Evolutionary conservation across 2,888 invertebrate genomes (phyloP), one percentile per base, ranked within the genome.

Genomic region (Gandaritis pyraliata): DNA sequence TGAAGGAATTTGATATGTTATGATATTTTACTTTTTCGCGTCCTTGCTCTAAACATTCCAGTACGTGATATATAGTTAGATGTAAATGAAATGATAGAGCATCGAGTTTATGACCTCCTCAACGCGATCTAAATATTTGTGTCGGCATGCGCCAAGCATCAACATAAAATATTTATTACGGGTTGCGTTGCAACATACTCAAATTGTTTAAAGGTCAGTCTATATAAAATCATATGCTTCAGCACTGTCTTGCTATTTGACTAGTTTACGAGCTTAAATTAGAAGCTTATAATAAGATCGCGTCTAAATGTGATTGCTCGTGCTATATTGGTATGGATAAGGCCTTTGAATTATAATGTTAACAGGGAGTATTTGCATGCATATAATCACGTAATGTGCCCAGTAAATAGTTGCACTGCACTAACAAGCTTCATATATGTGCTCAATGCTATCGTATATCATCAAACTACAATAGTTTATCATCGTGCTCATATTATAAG

Each of bases 81-180:
- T 30, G 29, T 51, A 43, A 43, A 43, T 36, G 46, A 54, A 56
- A 56, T 48, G 48, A 43, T 18, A 41, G 30, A 49, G 2, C 30
- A 16, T 50, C 6, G 33, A 15, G 30, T 63, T 56, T 59, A 64
- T 53, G 49, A 53, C 59, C 48, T 64, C 52, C 55, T 58, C 45
- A 39, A 38, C 8, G 53, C 56, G 43, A 47, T 55, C 12, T 52
- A 48, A 47, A 48, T 61, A 52, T 52, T 52, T 53, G 43, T 38
- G 41, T 50, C 45, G 48, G 46, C 43, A 29, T 49, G 33, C 33
- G 41, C 41, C 48, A 53, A 30, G 10, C 45, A 16, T 36, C 52
- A 53, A 49, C 48, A 47, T 10, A 53, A 49, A 43, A 47, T 10
- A 56, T 36, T 43, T 61, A 56, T 47, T 53, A 43, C 23, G n/a